These are phyloP conservation scores for Rhagium mordax DNA, from an alignment of 2,888 invertebrate species.

Conservation along the genomic window DNA sequence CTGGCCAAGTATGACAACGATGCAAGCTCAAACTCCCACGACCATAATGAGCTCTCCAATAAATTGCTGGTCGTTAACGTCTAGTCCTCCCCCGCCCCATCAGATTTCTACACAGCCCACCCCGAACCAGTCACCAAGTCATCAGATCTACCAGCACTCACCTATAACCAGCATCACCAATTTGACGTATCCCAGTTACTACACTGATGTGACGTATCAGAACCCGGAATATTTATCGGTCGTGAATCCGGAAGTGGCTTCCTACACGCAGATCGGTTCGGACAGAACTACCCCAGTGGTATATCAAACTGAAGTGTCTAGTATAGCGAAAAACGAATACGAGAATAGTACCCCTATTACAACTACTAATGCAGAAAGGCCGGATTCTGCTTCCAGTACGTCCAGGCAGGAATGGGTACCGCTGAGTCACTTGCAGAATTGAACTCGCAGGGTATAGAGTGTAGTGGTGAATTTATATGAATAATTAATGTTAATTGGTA, in stretches of 20 bases:
- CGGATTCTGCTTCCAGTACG: constrained; percentile 60
- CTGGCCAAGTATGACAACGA: constrained; percentile 66
- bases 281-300: constrained; percentile 58
- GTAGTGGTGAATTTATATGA: background rate
- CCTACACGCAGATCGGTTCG: constrained; percentile 59
- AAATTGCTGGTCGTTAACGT: constrained; percentile 69
- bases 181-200: constrained; percentile 66
- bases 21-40: constrained; percentile 65
- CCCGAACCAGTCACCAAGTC: constrained; percentile 67
- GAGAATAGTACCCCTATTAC: constrained; percentile 49
- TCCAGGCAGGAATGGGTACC: constrained; percentile 64
- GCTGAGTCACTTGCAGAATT: constrained; percentile 57
- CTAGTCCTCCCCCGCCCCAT: constrained; percentile 68
- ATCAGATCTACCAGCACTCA: constrained; percentile 65
- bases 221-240: constrained; percentile 65
- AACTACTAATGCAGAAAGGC: constrained; percentile 49
- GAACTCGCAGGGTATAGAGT: background rate
- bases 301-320: constrained; percentile 59
- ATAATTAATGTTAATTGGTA: background rate
- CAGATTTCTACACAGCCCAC: constrained; percentile 65
- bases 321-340: constrained; percentile 59
- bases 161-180: constrained; percentile 66
- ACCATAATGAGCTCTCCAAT: constrained; percentile 65
- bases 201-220: constrained; percentile 67
- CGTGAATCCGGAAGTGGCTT: constrained; percentile 62